Conservation (phyloP, 1,140 invertebrate genomes). For the Drosophila orena region DNA sequence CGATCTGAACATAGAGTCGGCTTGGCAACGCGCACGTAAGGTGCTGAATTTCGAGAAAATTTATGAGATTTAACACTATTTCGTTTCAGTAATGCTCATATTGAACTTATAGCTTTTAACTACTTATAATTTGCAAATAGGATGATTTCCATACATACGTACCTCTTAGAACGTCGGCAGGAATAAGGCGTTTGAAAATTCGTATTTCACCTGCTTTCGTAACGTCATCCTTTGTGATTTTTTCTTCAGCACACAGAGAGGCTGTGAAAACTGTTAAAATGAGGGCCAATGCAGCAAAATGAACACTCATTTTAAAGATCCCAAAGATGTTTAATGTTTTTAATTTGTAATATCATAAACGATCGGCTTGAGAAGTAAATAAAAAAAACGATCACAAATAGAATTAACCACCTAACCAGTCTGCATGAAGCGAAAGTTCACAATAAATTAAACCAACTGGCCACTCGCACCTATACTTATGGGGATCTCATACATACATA, state of each 20-base stretch:
- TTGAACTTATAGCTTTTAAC: too few species aligned
- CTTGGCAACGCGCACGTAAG: too few species aligned
- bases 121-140: too few species aligned
- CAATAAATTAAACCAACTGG: conserved; percentile 41
- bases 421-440: conserved; percentile 65
- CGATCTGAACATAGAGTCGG: too few species aligned
- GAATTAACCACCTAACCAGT: conserved; percentile 40
- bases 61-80: too few species aligned
- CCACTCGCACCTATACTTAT: conserved; percentile 64
- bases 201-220: conserved; percentile 86
- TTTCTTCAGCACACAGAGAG: conserved; percentile 30
- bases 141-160: conserved; percentile 72
- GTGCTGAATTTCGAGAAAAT: too few species aligned
- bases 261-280: conserved; percentile 20
- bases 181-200: conserved; percentile 92
- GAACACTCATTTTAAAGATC: conserved; percentile 46
- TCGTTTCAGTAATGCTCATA: too few species aligned
- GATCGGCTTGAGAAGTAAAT: neutral
- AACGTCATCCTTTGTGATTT: conserved; percentile 9
- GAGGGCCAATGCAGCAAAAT: conserved; percentile 16
- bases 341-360: neutral
- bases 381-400: conserved; percentile 3
- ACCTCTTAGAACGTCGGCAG: conserved; percentile 94
- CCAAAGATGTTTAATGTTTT: neutral
- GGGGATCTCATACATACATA: conserved; percentile 8